Conservation (phyloP, 2,113 vertebrate genomes). For the Corythornis vintsioides region DNA sequence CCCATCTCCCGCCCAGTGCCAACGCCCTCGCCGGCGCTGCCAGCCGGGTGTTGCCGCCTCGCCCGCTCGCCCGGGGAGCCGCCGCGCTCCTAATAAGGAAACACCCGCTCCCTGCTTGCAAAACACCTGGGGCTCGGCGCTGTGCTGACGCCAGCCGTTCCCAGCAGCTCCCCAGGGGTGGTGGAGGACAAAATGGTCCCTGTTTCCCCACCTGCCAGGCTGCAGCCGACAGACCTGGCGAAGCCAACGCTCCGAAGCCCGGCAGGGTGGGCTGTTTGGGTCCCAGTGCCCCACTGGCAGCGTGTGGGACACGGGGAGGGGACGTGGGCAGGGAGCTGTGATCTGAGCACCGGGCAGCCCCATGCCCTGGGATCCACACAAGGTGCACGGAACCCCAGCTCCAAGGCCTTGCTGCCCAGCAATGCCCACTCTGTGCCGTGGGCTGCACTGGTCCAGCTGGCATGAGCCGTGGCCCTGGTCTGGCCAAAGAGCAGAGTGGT, state of each 20-base stretch:
- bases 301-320: background rate
- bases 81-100: background rate
- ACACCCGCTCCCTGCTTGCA: constrained; percentile 6
- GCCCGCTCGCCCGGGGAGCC: background rate
- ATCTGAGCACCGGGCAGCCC: background rate
- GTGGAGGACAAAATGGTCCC: background rate
- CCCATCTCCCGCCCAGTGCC: background rate
- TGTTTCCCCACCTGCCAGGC: background rate
- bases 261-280: accelerated
- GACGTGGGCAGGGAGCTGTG: accelerated
- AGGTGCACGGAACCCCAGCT: accelerated
- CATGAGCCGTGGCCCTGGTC: accelerated
- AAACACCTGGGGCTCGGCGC: background rate
- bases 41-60: background rate
- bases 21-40: background rate
- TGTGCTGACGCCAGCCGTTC: background rate
- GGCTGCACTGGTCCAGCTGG: background rate
- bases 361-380: accelerated
- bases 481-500: accelerated
- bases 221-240: background rate
- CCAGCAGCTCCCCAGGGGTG: background rate
- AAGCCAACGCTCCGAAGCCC: background rate
- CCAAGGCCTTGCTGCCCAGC: background rate
- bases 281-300: accelerated
- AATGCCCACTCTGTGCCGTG: accelerated